These are phyloP conservation scores for Pterostichus niger DNA, from an alignment of 2,888 invertebrate genomes.

Conservation along the genomic window DNA sequence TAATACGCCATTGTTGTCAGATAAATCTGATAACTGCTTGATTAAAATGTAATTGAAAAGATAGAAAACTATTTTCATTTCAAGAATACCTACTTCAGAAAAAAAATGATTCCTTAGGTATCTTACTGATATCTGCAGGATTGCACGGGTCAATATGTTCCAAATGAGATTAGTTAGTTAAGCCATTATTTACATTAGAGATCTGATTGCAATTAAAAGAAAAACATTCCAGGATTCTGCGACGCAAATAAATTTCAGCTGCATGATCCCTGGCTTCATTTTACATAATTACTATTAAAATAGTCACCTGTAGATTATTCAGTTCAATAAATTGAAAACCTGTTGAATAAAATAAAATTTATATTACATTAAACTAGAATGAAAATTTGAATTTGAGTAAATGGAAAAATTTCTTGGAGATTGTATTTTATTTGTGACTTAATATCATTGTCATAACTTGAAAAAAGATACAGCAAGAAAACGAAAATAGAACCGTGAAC, in stretches of 20 bases:
- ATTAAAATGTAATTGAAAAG: no score
- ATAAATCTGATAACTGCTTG: no score
- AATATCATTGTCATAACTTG: neutral
- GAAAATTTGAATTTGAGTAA: neutral
- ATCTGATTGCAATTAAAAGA: slow-evolving; percentile 25
- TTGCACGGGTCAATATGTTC: slow-evolving; percentile 33
- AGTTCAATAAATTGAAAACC: slow-evolving; percentile 8
- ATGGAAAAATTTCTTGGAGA: neutral
- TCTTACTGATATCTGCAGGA: slow-evolving; percentile 28
- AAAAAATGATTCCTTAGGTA: slow-evolving; percentile 1
- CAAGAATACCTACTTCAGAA: neutral
- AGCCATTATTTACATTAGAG: slow-evolving; percentile 30
- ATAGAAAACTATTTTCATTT: no score
- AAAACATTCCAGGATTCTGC: slow-evolving; percentile 10
- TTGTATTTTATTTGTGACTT: neutral
- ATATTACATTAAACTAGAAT: neutral
- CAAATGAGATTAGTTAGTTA: slow-evolving; percentile 47
- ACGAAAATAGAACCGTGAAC: slow-evolving; percentile 19
- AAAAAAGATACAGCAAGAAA: slow-evolving; percentile 12
- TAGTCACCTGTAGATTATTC: slow-evolving; percentile 38
- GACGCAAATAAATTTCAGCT: slow-evolving; percentile 1
- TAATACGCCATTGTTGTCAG: no score
- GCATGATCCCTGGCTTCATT: neutral
- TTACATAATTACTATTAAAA: slow-evolving; percentile 45
- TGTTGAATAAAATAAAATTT: slow-evolving; percentile 29